Base-by-base conservation (phyloP, 2,888 invertebrate genomes). In the Criorhina ranunculi region DNA sequence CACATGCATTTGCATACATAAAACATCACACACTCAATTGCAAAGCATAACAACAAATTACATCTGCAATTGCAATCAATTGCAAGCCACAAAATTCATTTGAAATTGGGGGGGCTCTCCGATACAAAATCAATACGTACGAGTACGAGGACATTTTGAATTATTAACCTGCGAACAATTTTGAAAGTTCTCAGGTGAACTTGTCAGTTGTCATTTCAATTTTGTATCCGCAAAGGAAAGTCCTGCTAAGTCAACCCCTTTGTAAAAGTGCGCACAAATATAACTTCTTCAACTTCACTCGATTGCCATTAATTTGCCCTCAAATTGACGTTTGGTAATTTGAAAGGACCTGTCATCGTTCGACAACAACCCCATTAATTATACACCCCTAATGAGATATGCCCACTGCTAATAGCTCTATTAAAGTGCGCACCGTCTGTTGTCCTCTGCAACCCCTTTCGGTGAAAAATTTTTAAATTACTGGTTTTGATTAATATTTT, bases 251-350 rank as follows among this genome's bases (percentile, higher is more conserved):
- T 1, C 66, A 19, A 53, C 49, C 59, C 55, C 19, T 29, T n/a
- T 2, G 31, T 12, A 19, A 37, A 31, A 67, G 49, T 11, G 12
- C 8, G 15, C 11, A 66, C 24, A 73, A 73, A 67, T n/a, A 46
- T 31, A 57, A 76, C 46, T 75, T 60, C 80, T 66, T 72, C 12
- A 51, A 31, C 62, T 64, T 17, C 8, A 59, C 44, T 60, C 57
- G 75, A 76, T 66, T 77, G 87, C 55, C 70, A 87, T 86, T 86
- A 86, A 88, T 88, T 89, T 88, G 78, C 87, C 88, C 88, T 88
- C 88, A 89, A n/a, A 89, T 89, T 88, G 89, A 89, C 89, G 88
- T 89, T 88, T 89, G 81, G 86, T 89, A 88, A 89, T 89, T 88
- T 88, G 88, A 83, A 87, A 87, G 88, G 88, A 88, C 87, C 87